Percentiles rank a stretch among this genome's conserved stretches.
phyloP scores from a whole-genome alignment of 2,113 vertebrate species.

The Sprattus sprattus region DNA sequence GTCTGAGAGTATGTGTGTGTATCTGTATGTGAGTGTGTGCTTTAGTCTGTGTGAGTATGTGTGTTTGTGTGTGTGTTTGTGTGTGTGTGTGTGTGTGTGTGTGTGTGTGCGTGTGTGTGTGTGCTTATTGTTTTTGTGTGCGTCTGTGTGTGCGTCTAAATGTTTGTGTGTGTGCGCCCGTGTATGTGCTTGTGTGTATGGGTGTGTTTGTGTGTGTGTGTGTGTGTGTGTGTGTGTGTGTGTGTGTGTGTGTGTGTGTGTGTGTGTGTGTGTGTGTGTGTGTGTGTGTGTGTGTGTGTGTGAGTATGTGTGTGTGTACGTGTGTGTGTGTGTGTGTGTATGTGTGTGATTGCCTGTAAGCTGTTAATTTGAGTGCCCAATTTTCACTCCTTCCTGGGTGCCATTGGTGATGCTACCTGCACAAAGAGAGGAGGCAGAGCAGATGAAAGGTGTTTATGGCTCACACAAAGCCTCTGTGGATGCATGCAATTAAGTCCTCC shows the following conservation, averaged over 20 bases:
- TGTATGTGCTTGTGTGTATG: too few species aligned
- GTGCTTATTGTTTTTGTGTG: neutral
- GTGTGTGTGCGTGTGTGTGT: neutral
- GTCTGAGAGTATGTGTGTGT: too few species aligned
- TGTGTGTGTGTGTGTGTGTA: neutral
- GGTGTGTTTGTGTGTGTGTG: neutral
- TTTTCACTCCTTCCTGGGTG: neutral
- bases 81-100: too few species aligned
- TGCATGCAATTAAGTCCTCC: neutral
- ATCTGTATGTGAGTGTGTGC: too few species aligned
- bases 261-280: neutral
- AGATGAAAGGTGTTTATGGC: conserved; percentile 16
- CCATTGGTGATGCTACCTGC: neutral
- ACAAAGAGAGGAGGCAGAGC: neutral
- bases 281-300: neutral
- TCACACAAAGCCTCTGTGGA: neutral
- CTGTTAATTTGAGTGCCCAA: conserved; percentile 12
- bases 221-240: neutral
- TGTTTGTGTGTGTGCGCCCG: neutral
- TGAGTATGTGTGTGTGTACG: neutral
- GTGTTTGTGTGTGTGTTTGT: neutral
- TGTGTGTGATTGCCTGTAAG: neutral
- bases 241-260: neutral
- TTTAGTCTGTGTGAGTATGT: neutral
- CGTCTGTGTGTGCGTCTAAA: neutral